Evolutionary conservation across 2,797 vertebrate species (phyloP).

Genomic region (Acanthurus lineatus): DNA sequence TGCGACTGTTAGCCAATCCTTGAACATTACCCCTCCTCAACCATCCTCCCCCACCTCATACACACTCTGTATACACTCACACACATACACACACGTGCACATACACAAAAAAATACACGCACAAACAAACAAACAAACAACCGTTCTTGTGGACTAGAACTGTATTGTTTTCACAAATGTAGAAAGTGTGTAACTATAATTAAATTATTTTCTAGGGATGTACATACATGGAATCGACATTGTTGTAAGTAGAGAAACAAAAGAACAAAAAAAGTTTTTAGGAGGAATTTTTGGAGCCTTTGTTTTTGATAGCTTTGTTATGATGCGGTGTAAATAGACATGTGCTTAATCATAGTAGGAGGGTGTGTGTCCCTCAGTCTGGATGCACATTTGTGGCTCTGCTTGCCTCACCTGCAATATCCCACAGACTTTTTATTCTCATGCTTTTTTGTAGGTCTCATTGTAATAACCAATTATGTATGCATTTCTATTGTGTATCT

Average conservation of each 20-base stretch:
- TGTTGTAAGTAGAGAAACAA: constrained; percentile 91
- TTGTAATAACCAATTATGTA: constrained; percentile 95
- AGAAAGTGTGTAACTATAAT: constrained; percentile 94
- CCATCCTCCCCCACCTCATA: constrained; percentile 60
- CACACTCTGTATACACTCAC: constrained; percentile 23
- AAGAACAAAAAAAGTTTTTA: constrained; percentile 92
- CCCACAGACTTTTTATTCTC: constrained; percentile 91
- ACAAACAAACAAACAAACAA: constrained; percentile 50
- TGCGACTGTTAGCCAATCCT: constrained; percentile 93
- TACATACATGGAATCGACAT: constrained; percentile 92
- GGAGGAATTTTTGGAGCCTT: constrained; percentile 92
- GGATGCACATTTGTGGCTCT: constrained; percentile 83
- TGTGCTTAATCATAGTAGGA: constrained; percentile 87
- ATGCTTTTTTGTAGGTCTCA: constrained; percentile 94
- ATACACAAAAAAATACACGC: constrained; percentile 21
- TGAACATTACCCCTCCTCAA: constrained; percentile 84
- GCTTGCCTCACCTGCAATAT: constrained; percentile 90
- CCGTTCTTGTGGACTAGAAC: constrained; percentile 81
- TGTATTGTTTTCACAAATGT: constrained; percentile 89
- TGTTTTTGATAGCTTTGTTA: constrained; percentile 92
- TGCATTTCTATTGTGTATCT: constrained; percentile 97
- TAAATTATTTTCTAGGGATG: constrained; percentile 99
- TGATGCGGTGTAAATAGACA: constrained; percentile 91
- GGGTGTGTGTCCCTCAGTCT: constrained; percentile 80
- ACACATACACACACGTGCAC: constrained; percentile 20